Evolutionary conservation across 2,797 vertebrate species (phyloP), one percentile per base, ranked within the genome.

Genomic region (Muscicapa comitata): DNA sequence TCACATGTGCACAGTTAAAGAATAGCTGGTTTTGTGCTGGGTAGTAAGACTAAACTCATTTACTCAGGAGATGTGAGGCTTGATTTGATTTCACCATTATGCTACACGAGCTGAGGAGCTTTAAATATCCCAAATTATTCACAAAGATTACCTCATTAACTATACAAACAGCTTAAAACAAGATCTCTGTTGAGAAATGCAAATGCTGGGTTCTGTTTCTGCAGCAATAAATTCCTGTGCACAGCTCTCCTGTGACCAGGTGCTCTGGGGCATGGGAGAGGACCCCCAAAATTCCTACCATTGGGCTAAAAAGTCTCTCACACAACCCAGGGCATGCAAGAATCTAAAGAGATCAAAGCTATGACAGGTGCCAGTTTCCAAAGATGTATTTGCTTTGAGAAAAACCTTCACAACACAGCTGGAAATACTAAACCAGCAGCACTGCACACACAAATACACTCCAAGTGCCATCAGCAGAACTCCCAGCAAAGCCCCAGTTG

Each of bases 71-170:
- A 90, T 51, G 19, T 19, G 42, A 29, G 15, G 67, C 86, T 91
- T 89, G 80, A 95, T 95, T 95, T 81, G 73, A 96, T 94, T 94
- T 95, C 83, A 57, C 66, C 72, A 90, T 94, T 90, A 88, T 15
- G 43, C 62, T 78, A 37, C 5, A 0, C 18, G 72, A 94, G 90
- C 62, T 70, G 62, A 78, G 89, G 58, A 91, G 87, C 93, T 96
- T 93, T 95, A 95, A 97, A 96, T 93, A 94, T 35, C 66, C 47
- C 58, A 90, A 86, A 88, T 96, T 86, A 93, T 93, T 94, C 89
- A 84, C 18, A 74, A 68, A 94, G 92, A 95, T 93, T 90, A 94
- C 55, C 62, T 93, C 61, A 90, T 93, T 91, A 95, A 80, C 68
- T 87, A 66, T 53, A 83, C 50, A 81, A 94, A 70, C 51, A 48